Conservation (phyloP, 2,113 vertebrate species). For the Pelvicachromis taeniatus region DNA sequence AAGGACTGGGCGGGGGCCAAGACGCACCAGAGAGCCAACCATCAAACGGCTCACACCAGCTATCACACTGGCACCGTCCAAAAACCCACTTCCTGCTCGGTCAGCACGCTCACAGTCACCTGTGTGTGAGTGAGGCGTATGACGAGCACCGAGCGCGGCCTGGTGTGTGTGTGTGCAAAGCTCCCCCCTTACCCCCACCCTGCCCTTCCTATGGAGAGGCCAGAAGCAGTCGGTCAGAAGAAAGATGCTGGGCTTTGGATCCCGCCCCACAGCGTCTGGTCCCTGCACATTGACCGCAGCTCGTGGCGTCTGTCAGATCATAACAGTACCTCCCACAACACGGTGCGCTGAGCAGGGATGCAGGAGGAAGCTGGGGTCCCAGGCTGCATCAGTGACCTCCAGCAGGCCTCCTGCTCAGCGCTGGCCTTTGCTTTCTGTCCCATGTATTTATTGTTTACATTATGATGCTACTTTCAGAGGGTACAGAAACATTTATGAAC, state of each 20-base stretch:
- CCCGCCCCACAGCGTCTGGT: neutral
- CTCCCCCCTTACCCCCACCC: neutral
- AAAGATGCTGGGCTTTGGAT: constrained; percentile 8
- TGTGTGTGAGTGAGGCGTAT: constrained; percentile 15
- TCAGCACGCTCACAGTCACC: constrained; percentile 7
- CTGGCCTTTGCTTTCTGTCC: constrained; percentile 37
- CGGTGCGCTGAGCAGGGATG: neutral
- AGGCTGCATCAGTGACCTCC: neutral
- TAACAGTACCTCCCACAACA: constrained; percentile 36
- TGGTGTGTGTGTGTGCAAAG: constrained; percentile 3
- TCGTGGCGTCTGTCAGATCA: constrained; percentile 11
- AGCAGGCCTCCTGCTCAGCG: constrained; percentile 13
- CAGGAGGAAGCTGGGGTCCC: constrained; percentile 18
- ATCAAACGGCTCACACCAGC: constrained; percentile 27
- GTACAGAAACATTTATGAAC: constrained; percentile 64
- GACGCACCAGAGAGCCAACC: constrained; percentile 32
- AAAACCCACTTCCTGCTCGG: constrained; percentile 34
- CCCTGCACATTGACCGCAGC: constrained; percentile 1
- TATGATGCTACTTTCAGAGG: constrained; percentile 69
- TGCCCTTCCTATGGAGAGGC: neutral
- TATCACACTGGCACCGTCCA: constrained; percentile 31
- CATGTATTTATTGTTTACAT: constrained; percentile 77
- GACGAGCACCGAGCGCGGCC: neutral
- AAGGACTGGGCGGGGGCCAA: constrained; percentile 39
- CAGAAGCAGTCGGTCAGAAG: neutral